Conservation (phyloP, 1,140 invertebrate genomes). For the Drosophila pseudoananassae region DNA sequence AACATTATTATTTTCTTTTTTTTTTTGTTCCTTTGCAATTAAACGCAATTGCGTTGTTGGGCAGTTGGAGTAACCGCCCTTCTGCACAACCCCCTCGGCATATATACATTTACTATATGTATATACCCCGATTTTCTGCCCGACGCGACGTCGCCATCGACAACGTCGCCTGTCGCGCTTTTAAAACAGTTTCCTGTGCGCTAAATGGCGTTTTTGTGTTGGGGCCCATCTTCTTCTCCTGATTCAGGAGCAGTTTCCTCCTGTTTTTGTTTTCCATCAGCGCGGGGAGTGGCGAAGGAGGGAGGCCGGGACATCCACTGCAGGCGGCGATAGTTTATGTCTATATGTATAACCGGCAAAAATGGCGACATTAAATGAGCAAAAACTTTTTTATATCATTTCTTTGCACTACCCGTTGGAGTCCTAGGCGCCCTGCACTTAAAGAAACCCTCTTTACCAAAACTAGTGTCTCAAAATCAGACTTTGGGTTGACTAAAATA, state of each 20-base stretch:
- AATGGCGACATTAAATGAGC: constrained; percentile 76
- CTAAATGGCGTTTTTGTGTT: constrained; percentile 80
- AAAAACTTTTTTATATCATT: constrained; percentile 74
- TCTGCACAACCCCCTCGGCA: neutral
- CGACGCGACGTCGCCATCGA: constrained; percentile 59
- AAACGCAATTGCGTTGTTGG: constrained; percentile 77
- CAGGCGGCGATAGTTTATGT: constrained; percentile 47
- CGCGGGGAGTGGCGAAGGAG: neutral
- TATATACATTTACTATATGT: neutral
- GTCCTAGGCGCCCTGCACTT: constrained; percentile 25
- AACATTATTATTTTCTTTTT: constrained; percentile 33
- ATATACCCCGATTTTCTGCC: constrained; percentile 6
- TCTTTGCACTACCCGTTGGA: constrained; percentile 41
- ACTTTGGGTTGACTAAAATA: neutral
- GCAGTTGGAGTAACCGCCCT: constrained; percentile 7
- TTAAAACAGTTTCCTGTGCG: constrained; percentile 78
- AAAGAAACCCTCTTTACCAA: neutral
- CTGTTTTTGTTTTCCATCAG: constrained; percentile 42
- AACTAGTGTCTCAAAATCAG: neutral
- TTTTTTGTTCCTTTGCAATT: constrained; percentile 56
- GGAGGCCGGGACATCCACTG: constrained; percentile 1
- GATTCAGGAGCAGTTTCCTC: constrained; percentile 11
- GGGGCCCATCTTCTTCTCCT: constrained; percentile 46
- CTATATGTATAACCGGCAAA: constrained; percentile 50
- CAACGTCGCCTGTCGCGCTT: constrained; percentile 60